These are phyloP conservation scores for Malurus elegans DNA, from an alignment of 2,113 vertebrate species.

Conservation along the genomic window DNA sequence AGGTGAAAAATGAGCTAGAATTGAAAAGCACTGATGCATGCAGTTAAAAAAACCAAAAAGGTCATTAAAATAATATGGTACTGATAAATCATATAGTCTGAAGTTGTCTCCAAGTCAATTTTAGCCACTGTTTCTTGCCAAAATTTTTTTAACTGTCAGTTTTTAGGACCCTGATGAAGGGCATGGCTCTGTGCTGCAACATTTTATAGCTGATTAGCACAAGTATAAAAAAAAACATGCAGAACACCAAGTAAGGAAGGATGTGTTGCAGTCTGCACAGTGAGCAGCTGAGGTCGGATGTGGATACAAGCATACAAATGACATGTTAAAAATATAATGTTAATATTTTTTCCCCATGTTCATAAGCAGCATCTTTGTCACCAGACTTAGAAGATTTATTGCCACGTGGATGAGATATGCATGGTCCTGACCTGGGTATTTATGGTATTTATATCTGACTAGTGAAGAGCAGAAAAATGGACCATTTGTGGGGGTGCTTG, in stretches of 20 bases:
- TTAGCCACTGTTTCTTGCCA: neutral
- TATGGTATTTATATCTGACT: neutral
- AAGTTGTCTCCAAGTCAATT: neutral
- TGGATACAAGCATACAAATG: neutral
- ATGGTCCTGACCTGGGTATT: neutral
- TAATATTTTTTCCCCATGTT: neutral
- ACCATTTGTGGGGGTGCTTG: neutral
- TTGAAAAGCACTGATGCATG: neutral
- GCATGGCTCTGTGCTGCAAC: neutral
- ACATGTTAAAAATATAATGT: neutral
- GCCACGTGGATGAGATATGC: neutral
- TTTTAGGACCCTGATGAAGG: neutral
- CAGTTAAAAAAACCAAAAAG: neutral
- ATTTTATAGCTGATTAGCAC: neutral
- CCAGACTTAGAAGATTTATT: neutral
- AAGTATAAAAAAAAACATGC: neutral
- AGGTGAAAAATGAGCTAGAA: constrained; percentile 29
- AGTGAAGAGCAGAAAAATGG: neutral
- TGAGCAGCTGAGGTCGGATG: neutral
- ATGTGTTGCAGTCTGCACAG: neutral
- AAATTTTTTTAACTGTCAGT: neutral
- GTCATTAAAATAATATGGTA: neutral
- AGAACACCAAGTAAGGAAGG: neutral
- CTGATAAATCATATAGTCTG: neutral
- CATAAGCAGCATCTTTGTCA: neutral